Conservation (phyloP, 2,888 invertebrate species). For the Cylindroiulus punctatus region DNA sequence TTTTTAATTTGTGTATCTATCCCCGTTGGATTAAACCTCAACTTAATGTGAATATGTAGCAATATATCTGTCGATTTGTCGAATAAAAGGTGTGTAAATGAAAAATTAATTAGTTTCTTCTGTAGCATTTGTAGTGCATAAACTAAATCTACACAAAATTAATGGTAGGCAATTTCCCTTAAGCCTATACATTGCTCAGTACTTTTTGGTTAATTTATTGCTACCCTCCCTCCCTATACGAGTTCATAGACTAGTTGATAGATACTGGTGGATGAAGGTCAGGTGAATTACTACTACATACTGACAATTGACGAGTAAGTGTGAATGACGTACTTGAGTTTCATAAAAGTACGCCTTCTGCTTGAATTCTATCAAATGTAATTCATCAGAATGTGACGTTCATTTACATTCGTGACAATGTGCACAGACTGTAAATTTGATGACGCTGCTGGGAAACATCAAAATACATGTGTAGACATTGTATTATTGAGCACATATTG, state of each 20-base stretch:
- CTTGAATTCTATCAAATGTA: not conserved
- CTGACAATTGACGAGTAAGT: not conserved
- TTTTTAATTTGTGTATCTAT: slow-evolving; percentile 11
- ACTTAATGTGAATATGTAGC: slow-evolving; percentile 1
- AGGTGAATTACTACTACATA: not conserved
- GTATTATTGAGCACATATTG: not conserved
- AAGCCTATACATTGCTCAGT: not conserved
- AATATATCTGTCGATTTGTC: slow-evolving; percentile 29
- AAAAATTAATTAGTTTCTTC: not conserved
- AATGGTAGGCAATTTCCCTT: too few relatives aligned
- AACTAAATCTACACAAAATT: not conserved
- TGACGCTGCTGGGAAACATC: not conserved
- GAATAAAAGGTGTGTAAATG: slow-evolving; percentile 28
- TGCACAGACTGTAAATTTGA: not conserved
- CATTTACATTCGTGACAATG: not conserved
- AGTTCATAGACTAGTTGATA: not conserved
- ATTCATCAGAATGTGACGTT: not conserved
- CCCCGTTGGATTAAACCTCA: not conserved
- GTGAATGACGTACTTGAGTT: not conserved
- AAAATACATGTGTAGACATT: not conserved
- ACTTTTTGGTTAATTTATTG: not conserved
- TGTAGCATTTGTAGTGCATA: not conserved
- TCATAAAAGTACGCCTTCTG: not conserved
- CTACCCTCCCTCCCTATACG: not conserved
- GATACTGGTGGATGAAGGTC: not conserved